These are phyloP conservation scores for Melanostoma mellinum DNA, from an alignment of 2,888 invertebrate genomes.

Conservation along the genomic window DNA sequence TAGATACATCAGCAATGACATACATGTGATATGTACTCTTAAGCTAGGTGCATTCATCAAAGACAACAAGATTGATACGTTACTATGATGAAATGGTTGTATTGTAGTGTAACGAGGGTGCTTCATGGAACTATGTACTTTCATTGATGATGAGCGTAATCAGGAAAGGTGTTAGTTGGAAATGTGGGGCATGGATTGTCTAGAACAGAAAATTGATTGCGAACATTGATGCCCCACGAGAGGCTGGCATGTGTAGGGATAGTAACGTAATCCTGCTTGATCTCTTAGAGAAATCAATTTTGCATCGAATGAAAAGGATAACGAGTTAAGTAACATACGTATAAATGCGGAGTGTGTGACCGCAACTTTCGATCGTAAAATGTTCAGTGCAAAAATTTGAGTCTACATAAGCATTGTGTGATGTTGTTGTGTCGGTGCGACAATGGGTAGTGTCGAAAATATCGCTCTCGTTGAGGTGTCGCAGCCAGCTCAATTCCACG, in stretches of 20 bases:
- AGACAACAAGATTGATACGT: slow-evolving; percentile 22
- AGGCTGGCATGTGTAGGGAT: background rate
- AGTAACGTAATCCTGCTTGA: too few relatives aligned
- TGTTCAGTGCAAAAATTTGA: too few relatives aligned
- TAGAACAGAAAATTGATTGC: background rate
- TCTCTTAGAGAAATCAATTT: too few relatives aligned
- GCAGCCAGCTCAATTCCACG: too few relatives aligned
- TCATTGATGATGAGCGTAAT: slow-evolving; percentile 30
- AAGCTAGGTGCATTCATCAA: slow-evolving; percentile 11
- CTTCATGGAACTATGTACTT: background rate
- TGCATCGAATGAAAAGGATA: too few relatives aligned
- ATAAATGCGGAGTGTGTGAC: too few relatives aligned
- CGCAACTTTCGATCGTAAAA: too few relatives aligned
- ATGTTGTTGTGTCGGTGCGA: too few relatives aligned
- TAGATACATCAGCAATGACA: slow-evolving; percentile 21
- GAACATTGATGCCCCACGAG: background rate
- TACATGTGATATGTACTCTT: slow-evolving; percentile 39
- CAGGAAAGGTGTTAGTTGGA: slow-evolving; percentile 4
- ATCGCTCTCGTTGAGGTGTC: too few relatives aligned
- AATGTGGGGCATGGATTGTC: slow-evolving; percentile 20
- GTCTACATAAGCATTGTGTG: too few relatives aligned
- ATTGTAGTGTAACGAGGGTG: slow-evolving; percentile 28
- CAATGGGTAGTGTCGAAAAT: too few relatives aligned
- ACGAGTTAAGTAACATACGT: too few relatives aligned
- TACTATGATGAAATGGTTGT: slow-evolving; percentile 28